phyloP scores from a whole-genome alignment of 2,797 vertebrate species.

The Tenualosa ilisha region DNA sequence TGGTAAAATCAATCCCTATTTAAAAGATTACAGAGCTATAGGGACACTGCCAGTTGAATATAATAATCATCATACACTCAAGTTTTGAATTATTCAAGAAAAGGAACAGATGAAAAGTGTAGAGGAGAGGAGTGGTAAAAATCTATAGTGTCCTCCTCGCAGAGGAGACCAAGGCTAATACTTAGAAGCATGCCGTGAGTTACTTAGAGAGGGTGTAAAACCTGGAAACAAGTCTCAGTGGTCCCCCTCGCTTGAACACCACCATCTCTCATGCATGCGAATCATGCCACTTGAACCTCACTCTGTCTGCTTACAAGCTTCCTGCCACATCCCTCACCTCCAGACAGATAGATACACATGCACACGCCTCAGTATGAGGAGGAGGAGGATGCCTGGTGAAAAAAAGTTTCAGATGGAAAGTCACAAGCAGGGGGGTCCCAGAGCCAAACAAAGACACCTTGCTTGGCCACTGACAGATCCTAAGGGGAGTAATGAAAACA shows the following conservation, averaged over 20 bases:
- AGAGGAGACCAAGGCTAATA: neutral
- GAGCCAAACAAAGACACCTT: slow-evolving; percentile 45
- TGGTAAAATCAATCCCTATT: slow-evolving; percentile 16
- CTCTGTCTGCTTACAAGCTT: neutral
- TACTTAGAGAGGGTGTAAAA: slow-evolving; percentile 1
- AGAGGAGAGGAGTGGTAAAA: neutral
- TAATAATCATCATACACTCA: slow-evolving; percentile 32
- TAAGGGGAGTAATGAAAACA: slow-evolving; percentile 71
- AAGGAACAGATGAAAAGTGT: slow-evolving; percentile 22
- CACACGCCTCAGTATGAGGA: neutral
- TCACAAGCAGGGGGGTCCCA: slow-evolving; percentile 20
- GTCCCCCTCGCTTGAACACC: neutral
- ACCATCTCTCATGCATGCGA: neutral
- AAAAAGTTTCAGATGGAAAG: neutral
- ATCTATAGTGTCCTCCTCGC: slow-evolving; percentile 1
- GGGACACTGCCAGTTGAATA: neutral
- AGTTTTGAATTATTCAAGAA: slow-evolving; percentile 27
- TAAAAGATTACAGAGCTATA: slow-evolving; percentile 22
- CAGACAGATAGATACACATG: neutral
- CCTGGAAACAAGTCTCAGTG: neutral
- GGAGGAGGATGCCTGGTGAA: neutral
- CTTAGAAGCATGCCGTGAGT: neutral
- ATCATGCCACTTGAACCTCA: neutral
- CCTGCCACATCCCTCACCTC: slow-evolving; percentile 11
- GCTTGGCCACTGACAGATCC: slow-evolving; percentile 51